These are phyloP conservation scores for Globia sparganii DNA, from an alignment of 2,888 invertebrate species.

Conservation along the genomic window DNA sequence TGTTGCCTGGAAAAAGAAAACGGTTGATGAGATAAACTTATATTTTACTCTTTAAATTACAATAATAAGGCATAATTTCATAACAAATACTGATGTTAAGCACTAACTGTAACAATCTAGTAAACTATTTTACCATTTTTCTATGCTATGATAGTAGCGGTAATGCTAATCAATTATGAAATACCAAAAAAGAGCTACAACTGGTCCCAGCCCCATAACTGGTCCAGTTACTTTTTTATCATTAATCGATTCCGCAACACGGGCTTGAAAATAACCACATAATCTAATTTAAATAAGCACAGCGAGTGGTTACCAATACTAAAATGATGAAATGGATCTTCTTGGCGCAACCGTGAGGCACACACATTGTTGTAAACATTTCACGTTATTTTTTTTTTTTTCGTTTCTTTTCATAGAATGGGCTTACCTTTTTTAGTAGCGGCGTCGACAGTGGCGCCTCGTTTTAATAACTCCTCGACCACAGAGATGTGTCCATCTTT, in stretches of 20 bases:
- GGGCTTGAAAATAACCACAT: background rate
- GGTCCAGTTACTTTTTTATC: background rate
- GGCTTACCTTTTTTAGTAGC: conserved; percentile 98
- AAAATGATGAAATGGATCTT: background rate
- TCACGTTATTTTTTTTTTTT: background rate
- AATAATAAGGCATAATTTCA: background rate
- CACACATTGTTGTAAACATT: background rate
- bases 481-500: conserved; percentile 99
- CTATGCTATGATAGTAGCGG: too few relatives aligned
- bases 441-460: conserved; percentile 98
- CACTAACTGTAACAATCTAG: background rate
- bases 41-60: background rate
- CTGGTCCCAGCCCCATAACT: too few relatives aligned
- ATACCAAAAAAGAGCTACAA: too few relatives aligned
- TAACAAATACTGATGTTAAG: background rate
- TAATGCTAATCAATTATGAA: too few relatives aligned
- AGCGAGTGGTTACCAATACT: background rate
- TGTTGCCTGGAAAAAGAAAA: conserved; percentile 89
- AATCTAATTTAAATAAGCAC: conserved; percentile 6
- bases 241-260: background rate
- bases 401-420: background rate
- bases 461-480: conserved; percentile 96
- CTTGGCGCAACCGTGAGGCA: background rate
- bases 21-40: background rate
- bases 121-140: too few relatives aligned